Conservation (phyloP, 2,888 invertebrate species). For the Aphidoletes aphidimyza region DNA sequence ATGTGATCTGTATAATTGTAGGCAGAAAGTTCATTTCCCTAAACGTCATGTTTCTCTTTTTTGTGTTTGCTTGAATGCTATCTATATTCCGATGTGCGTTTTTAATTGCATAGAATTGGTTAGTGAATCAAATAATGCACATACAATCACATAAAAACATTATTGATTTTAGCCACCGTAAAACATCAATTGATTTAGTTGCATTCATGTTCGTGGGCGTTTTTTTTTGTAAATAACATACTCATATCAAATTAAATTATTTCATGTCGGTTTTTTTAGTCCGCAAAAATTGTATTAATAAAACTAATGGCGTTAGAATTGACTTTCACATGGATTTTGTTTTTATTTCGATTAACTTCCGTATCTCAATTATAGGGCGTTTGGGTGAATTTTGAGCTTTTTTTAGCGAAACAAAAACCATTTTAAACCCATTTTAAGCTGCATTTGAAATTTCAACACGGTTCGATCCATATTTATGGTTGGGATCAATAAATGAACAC, state of each 20-base stretch:
- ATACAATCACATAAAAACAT: background rate
- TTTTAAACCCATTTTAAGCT: background rate
- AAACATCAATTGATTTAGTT: background rate
- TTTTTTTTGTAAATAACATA: background rate
- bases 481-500: background rate
- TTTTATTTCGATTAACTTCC: background rate
- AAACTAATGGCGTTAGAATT: background rate
- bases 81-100: background rate
- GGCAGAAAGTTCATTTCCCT: background rate
- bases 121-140: background rate
- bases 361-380: background rate
- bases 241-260: too few relatives aligned
- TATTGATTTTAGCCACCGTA: background rate
- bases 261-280: too few relatives aligned
- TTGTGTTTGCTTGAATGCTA: background rate
- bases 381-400: background rate
- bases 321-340: background rate
- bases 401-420: background rate
- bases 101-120: background rate
- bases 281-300: too few relatives aligned
- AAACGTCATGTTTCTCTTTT: background rate
- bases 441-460: background rate
- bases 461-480: background rate
- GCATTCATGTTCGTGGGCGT: background rate
- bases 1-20: background rate